Percentiles rank a stretch among this genome's conserved stretches.
These are phyloP conservation scores for Todiramphus chloris DNA, from an alignment of 2,113 vertebrate genomes.

Conservation along the genomic window DNA sequence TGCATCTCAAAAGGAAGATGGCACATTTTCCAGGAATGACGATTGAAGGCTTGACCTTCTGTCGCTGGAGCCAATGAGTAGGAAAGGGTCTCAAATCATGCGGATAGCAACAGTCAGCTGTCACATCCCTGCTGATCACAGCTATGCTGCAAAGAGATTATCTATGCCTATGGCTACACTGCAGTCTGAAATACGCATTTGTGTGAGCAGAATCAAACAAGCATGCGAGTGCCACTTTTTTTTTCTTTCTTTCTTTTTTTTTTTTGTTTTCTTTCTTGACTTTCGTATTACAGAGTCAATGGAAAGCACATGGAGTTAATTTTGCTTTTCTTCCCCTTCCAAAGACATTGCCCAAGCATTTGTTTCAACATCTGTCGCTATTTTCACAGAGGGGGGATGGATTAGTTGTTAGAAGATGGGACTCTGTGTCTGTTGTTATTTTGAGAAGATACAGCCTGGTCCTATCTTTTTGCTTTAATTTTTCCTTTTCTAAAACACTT, in stretches of 20 bases:
- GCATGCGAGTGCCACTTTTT: not conserved
- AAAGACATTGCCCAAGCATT: slow-evolving; percentile 28
- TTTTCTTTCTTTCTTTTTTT: not conserved
- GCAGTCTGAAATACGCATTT: slow-evolving; percentile 13
- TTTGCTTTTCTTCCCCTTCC: not conserved
- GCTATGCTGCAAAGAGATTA: slow-evolving; percentile 27
- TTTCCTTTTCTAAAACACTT: not conserved
- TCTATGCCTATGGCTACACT: not conserved
- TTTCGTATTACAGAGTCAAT: not conserved
- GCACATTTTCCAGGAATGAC: not conserved
- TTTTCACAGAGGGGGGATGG: not conserved
- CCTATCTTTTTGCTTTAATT: not conserved
- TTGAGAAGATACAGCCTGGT: not conserved
- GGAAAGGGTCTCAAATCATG: slow-evolving; percentile 42
- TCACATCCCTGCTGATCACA: slow-evolving; percentile 34
- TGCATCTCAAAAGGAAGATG: not conserved
- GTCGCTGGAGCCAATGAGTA: not conserved
- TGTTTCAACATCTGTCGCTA: slow-evolving; percentile 40
- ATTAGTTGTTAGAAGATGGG: slow-evolving; percentile 14
- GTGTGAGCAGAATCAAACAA: slow-evolving; percentile 7
- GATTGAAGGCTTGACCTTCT: not conserved
- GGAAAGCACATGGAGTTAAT: not conserved
- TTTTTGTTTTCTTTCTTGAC: not conserved
- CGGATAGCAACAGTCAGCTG: slow-evolving; percentile 33
- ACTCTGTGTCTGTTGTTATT: not conserved